Percentiles rank a stretch among this genome's conserved stretches.
Evolutionary conservation across 2,113 vertebrate genomes (phyloP).

Genomic region (Misgurnus mizolepis): DNA sequence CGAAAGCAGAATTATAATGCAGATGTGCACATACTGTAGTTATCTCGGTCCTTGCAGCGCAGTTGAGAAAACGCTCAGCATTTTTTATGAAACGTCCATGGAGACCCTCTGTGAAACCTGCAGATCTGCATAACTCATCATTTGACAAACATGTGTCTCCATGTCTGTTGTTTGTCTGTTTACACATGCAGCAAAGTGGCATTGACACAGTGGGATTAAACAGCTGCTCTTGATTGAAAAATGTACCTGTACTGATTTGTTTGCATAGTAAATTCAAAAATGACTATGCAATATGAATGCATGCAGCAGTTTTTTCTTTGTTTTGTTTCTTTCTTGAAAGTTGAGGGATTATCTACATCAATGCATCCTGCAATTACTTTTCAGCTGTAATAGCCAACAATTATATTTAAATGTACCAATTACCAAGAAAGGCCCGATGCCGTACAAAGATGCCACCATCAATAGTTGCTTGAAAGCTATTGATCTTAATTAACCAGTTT

Average conservation of each 20-base stretch:
- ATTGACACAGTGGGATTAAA: background rate
- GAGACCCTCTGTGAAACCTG: background rate
- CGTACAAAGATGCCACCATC: conserved; percentile 13
- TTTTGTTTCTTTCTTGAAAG: background rate
- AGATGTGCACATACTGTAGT: conserved; percentile 37
- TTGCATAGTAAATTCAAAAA: background rate
- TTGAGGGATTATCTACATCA: conserved; percentile 41
- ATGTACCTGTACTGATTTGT: background rate
- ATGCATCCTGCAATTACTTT: conserved; percentile 54
- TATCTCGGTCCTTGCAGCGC: background rate
- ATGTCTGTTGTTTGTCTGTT: conserved; percentile 17
- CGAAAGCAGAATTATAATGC: conserved; percentile 29
- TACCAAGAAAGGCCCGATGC: conserved; percentile 17
- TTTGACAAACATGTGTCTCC: background rate
- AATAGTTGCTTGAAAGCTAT: background rate
- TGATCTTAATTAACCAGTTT: conserved; percentile 14
- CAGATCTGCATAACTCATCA: conserved; percentile 27
- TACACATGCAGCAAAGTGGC: background rate
- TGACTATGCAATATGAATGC: background rate
- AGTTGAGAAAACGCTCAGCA: conserved; percentile 28
- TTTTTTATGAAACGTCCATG: conserved; percentile 15
- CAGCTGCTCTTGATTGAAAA: too few relatives aligned
- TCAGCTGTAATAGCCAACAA: conserved; percentile 32
- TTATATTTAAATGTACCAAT: conserved; percentile 51
- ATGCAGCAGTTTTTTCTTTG: background rate